These are phyloP conservation scores for Phoenicopterus ruber DNA, from an alignment of 2,113 vertebrate genomes.

Conservation along the genomic window DNA sequence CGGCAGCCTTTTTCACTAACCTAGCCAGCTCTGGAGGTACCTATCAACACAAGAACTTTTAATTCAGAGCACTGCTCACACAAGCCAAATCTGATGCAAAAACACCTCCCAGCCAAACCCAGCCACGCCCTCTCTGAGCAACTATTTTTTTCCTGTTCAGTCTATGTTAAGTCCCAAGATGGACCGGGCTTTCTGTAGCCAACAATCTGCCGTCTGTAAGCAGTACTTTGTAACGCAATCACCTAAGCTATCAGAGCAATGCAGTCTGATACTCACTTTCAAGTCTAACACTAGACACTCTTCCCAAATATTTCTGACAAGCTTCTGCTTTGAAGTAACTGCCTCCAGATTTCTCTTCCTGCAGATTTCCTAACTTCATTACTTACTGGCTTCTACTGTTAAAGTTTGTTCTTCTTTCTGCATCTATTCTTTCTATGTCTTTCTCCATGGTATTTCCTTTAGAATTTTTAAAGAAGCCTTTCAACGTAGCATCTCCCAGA, in stretches of 20 bases:
- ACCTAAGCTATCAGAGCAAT: not conserved
- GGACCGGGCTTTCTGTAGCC: not conserved
- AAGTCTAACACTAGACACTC: not conserved
- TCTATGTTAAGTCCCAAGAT: no score
- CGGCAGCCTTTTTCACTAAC: not conserved
- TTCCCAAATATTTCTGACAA: not conserved
- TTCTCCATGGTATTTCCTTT: not conserved
- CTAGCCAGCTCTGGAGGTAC: not conserved
- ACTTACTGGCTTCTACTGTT: not conserved
- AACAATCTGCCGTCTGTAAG: not conserved
- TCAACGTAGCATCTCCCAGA: not conserved
- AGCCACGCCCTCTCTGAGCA: not conserved
- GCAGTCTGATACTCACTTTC: not conserved
- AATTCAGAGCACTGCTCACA: not conserved
- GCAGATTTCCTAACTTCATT: not conserved
- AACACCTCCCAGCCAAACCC: not conserved
- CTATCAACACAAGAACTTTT: not conserved
- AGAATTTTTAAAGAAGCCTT: not conserved
- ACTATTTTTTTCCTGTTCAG: not conserved
- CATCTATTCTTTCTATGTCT: not conserved
- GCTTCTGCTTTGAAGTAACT: not conserved
- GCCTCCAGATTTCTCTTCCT: not conserved
- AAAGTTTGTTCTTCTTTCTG: not conserved
- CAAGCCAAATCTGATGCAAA: not conserved
- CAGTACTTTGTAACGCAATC: not conserved